Evolutionary conservation across 1,140 invertebrate genomes (phyloP), one percentile per base, ranked within the genome.

Genomic region (Drosophila miranda): DNA sequence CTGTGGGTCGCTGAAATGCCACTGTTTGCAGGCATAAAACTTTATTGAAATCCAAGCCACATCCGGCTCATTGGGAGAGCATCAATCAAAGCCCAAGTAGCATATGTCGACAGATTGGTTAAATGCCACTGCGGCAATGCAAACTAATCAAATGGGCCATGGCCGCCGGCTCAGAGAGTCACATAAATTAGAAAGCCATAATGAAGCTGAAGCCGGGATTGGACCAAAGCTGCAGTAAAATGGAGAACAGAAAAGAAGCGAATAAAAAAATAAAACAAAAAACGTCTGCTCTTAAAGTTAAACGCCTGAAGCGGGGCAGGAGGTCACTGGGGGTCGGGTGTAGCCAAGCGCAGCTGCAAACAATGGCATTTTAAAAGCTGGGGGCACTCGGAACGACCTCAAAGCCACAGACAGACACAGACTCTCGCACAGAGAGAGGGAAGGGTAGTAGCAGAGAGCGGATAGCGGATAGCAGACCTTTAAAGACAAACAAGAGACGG

Each of bases 361-460:
- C 74, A 81, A 86, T 87, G 82, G 66, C 82, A 81, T 81, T 87
- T 84, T 86, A 80, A 84, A 86, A 86, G 80, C 67, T 71, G 45
- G 60, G 78, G 66, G 75, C 71, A 62, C 42, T 49, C 50, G 51
- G 49, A 19, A 26, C 46, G 54, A 57, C 56, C 45, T 46, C 46
- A 64, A 61, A 61, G 57, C 43, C 59, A 75, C 45, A 68, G 42
- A 44, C 48, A 56, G 49, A 57, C 51, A 38, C 7, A 19, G 19
- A 28, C 6, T 44, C 41, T 11, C 38, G 14, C 11, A 26, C 11
- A 38, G 2, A 26, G 44, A 4, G 1, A 28, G 51, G 53, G 43
- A 45, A 8, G 9, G 11, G 34, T 34, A 19, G 14, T 11, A 26
- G 23, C 23, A 26, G 23, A 26, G 23, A 4, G 23, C 3, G 23